phyloP scores from a whole-genome alignment of 2,888 invertebrate species.

The Petrolisthes manimaculis region DNA sequence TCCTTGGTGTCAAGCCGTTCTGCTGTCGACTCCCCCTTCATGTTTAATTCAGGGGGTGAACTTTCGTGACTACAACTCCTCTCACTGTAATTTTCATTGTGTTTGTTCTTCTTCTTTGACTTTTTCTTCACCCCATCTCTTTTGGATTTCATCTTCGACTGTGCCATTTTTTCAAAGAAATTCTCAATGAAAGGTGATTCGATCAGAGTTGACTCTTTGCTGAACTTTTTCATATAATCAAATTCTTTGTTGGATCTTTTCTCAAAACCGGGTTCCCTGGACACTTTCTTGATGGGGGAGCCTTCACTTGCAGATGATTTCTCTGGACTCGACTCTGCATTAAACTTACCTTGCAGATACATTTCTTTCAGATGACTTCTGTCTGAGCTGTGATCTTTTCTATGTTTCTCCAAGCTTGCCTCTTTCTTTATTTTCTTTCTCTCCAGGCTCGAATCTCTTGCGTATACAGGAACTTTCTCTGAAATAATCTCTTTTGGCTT shows the following conservation, averaged over 20 bases:
- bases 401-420: conserved; percentile 9
- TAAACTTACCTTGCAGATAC: conserved; percentile 6
- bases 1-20: conserved; percentile 17
- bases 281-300: conserved; percentile 7
- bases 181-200: conserved; percentile 14
- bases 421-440: conserved; percentile 32
- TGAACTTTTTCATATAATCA: conserved; percentile 34
- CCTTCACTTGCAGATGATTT: conserved; percentile 1
- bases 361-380: conserved; percentile 3
- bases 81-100: not conserved
- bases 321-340: conserved; percentile 8
- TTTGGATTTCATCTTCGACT: conserved; percentile 16
- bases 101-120: not conserved
- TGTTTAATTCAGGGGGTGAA: not conserved
- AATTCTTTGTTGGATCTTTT: conserved; percentile 22
- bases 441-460: conserved; percentile 24
- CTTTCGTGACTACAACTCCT: not conserved
- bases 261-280: conserved; percentile 37
- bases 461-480: conserved; percentile 8
- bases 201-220: conserved; percentile 16
- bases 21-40: conserved; percentile 17
- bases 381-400: conserved; percentile 9
- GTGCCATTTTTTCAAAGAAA: conserved; percentile 23
- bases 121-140: conserved; percentile 8
- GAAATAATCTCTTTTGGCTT: not conserved